These are phyloP conservation scores for Calidris pygmaea DNA, from an alignment of 2,113 vertebrate genomes.

Conservation along the genomic window DNA sequence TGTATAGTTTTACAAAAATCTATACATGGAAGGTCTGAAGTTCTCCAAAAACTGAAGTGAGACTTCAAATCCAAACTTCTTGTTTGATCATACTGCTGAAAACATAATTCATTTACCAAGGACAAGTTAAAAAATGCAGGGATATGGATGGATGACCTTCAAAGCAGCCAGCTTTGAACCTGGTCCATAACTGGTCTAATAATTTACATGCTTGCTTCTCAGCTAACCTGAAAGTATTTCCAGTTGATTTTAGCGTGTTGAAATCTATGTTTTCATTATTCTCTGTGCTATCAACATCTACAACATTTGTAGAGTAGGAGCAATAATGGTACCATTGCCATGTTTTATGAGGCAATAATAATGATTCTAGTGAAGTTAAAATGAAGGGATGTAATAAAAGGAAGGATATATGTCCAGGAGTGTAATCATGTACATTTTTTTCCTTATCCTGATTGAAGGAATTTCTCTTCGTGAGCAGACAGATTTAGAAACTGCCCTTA, in stretches of 20 bases:
- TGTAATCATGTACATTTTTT: constrained; percentile 35
- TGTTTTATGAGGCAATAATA: constrained; percentile 57
- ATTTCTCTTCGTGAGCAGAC: neutral
- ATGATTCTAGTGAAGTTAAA: constrained; percentile 41
- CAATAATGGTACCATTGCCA: neutral
- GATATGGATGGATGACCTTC: neutral
- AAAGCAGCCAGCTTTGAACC: neutral
- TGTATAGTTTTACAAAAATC: neutral
- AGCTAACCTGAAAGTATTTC: neutral
- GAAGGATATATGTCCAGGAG: constrained; percentile 20
- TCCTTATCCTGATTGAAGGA: neutral
- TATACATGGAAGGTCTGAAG: neutral
- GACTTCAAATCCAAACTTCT: neutral
- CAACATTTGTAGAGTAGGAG: neutral
- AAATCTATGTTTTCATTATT: constrained; percentile 16
- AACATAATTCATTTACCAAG: neutral
- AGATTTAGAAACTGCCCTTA: neutral
- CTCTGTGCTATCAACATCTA: neutral
- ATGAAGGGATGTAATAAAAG: constrained; percentile 31
- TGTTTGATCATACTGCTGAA: neutral
- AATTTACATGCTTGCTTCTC: neutral
- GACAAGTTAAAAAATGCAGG: neutral
- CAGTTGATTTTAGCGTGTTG: constrained; percentile 1
- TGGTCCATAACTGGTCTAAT: neutral
- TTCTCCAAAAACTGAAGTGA: neutral